phyloP scores from a whole-genome alignment of 1,140 invertebrate genomes.

The Macrobrachium rosenbergii region DNA sequence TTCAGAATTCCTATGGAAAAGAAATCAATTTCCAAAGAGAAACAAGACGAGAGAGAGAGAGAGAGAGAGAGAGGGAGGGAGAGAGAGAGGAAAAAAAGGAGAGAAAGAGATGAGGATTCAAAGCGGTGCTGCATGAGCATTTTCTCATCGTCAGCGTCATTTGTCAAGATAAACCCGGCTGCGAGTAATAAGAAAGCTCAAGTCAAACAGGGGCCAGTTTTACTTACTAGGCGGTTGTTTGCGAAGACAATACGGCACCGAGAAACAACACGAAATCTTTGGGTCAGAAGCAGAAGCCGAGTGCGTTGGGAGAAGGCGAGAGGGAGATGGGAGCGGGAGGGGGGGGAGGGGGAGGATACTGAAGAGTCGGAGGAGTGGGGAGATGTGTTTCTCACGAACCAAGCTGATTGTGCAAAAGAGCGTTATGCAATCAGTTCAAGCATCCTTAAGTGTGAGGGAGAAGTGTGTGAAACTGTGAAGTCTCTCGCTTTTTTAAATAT shows the following conservation, averaged over 20 bases:
- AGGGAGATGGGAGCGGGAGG: not conserved
- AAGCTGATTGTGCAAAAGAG: slow-evolving; percentile 3
- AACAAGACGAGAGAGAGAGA: not conserved
- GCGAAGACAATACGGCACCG: not conserved
- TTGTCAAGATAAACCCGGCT: too few species aligned
- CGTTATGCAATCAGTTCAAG: too few species aligned
- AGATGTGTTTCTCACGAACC: not conserved
- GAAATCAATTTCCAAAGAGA: not conserved
- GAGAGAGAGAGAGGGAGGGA: slow-evolving; percentile 9
- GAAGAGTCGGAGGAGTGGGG: not conserved
- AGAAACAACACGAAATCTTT: not conserved
- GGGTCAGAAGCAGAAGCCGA: not conserved
- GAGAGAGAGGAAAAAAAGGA: not conserved
- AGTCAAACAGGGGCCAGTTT: too few species aligned
- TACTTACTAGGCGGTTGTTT: too few species aligned
- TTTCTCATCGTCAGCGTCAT: too few species aligned
- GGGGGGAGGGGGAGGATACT: not conserved
- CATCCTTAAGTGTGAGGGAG: too few species aligned
- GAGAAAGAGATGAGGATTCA: not conserved
- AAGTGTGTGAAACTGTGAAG: too few species aligned
- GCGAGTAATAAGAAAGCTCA: too few species aligned
- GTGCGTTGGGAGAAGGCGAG: not conserved
- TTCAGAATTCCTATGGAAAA: not conserved
- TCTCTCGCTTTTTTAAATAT: too few species aligned
- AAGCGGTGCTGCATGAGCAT: not conserved